These are phyloP conservation scores for Anagyrus pseudococci DNA, from an alignment of 2,888 invertebrate genomes.

Conservation along the genomic window DNA sequence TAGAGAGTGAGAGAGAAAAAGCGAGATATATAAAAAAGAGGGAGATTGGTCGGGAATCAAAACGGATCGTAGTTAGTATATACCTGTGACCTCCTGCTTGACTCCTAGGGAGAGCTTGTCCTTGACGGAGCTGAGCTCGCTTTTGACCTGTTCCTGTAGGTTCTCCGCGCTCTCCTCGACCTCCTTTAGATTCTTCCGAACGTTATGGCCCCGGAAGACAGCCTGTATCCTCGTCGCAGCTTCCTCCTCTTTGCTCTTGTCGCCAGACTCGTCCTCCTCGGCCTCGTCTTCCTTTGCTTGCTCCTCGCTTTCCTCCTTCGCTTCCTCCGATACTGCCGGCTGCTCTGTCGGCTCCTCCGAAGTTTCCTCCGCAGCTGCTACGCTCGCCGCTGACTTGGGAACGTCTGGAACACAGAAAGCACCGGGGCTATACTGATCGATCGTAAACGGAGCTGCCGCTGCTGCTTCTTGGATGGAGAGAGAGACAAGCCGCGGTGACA, in stretches of 20 bases:
- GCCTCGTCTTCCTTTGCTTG: conserved; percentile 7
- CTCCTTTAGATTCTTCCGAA: conserved; percentile 74
- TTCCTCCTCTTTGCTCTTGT: conserved; percentile 51
- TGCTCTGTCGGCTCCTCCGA: conserved; percentile 19
- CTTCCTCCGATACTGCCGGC: conserved; percentile 3
- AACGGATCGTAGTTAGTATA: conserved; percentile 40
- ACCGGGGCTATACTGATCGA: too few relatives aligned
- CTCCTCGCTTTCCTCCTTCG: neutral
- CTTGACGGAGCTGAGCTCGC: conserved; percentile 69
- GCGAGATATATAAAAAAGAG: neutral
- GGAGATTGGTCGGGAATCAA: conserved; percentile 1
- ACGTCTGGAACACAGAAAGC: conserved; percentile 39
- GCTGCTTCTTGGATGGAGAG: too few relatives aligned
- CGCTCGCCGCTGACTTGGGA: conserved; percentile 40
- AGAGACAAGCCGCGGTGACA: too few relatives aligned
- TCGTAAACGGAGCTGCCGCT: too few relatives aligned
- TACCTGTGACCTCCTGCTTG: conserved; percentile 78
- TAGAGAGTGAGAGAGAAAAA: too few relatives aligned
- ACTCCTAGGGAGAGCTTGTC: neutral
- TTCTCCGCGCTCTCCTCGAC: conserved; percentile 66
- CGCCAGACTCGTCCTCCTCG: conserved; percentile 18
- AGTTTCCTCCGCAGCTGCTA: conserved; percentile 23
- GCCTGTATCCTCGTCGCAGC: conserved; percentile 92
- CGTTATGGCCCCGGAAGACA: conserved; percentile 83
- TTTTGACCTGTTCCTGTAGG: conserved; percentile 75